These are phyloP conservation scores for Thaumetopoea pityocampa DNA, from an alignment of 1,140 invertebrate species.

Conservation along the genomic window DNA sequence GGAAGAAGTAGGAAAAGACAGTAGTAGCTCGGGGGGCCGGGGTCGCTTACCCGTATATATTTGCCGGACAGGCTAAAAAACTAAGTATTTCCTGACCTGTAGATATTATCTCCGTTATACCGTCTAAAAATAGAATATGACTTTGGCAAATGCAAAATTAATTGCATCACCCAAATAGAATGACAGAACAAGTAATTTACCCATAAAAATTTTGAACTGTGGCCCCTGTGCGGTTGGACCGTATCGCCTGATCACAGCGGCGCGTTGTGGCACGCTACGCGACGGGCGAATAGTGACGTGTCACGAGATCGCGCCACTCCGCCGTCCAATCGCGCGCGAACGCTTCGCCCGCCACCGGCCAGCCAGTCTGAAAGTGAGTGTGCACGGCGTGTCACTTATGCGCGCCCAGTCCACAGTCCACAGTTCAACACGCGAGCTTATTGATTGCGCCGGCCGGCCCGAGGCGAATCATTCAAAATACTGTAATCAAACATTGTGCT, in stretches of 20 bases:
- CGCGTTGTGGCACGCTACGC: slow-evolving; percentile 10
- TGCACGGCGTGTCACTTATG: slow-evolving; percentile 2
- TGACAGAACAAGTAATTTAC: neutral
- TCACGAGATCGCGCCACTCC: slow-evolving; percentile 59
- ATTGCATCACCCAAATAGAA: neutral
- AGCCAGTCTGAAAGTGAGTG: slow-evolving; percentile 13
- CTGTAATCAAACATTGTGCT: slow-evolving; percentile 3
- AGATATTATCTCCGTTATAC: no score
- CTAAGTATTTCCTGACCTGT: no score
- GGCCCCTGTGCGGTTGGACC: neutral
- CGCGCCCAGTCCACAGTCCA: slow-evolving; percentile 9
- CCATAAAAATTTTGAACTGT: slow-evolving; percentile 8
- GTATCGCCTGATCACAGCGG: slow-evolving; percentile 19
- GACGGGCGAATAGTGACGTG: slow-evolving; percentile 46
- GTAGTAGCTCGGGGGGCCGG: no score
- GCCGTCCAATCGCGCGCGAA: slow-evolving; percentile 43
- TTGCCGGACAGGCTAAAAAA: no score
- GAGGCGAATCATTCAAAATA: slow-evolving; percentile 5
- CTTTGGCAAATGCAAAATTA: no score
- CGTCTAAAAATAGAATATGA: no score
- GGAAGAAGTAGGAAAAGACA: no score
- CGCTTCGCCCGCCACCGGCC: slow-evolving; percentile 12
- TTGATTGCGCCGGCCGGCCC: slow-evolving; percentile 15
- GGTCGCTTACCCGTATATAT: no score
- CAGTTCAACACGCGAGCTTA: slow-evolving; percentile 31